Percentiles rank a stretch among this genome's conserved stretches.
These are phyloP conservation scores for Iphiclides podalirius DNA, from an alignment of 2,888 invertebrate species.

Conservation along the genomic window DNA sequence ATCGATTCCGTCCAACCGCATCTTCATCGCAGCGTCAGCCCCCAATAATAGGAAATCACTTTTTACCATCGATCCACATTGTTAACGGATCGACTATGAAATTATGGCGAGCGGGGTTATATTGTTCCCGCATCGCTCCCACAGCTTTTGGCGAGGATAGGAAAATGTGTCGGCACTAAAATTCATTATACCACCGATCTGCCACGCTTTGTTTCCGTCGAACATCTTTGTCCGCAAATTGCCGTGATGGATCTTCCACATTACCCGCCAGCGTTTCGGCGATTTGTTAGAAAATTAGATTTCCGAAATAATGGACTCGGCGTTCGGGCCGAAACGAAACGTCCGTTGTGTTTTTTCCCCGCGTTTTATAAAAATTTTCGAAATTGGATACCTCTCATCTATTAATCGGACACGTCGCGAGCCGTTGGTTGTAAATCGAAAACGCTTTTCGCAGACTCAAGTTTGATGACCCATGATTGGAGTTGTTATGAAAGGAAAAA, in stretches of 20 bases:
- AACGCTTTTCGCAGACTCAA: constrained; percentile 35
- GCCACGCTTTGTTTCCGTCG: constrained; percentile 71
- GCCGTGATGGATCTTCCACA: constrained; percentile 47
- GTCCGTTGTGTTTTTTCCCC: constrained; percentile 46
- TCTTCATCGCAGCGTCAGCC: constrained; percentile 57
- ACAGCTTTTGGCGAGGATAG: constrained; percentile 47
- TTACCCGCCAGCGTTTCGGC: constrained; percentile 49
- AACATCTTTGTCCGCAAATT: constrained; percentile 74
- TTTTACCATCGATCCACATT: constrained; percentile 64
- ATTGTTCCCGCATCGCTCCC: constrained; percentile 64
- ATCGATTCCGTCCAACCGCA: constrained; percentile 72
- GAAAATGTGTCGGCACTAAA: constrained; percentile 60
- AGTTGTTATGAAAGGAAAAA: constrained; percentile 54
- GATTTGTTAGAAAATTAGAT: constrained; percentile 61
- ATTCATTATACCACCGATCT: constrained; percentile 57
- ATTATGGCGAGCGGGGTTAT: constrained; percentile 57
- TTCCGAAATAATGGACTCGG: constrained; percentile 49
- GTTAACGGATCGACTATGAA: constrained; percentile 71
- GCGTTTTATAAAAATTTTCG: constrained; percentile 25
- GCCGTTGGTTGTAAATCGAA: constrained; percentile 42
- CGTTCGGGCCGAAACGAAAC: constrained; percentile 51
- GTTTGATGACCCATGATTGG: constrained; percentile 54
- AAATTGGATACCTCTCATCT: constrained; percentile 29
- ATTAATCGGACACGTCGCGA: constrained; percentile 29
- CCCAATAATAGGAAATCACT: constrained; percentile 65